Conservation (phyloP, 2,113 vertebrate species). For the Gnathonemus echidnorhynchus region DNA sequence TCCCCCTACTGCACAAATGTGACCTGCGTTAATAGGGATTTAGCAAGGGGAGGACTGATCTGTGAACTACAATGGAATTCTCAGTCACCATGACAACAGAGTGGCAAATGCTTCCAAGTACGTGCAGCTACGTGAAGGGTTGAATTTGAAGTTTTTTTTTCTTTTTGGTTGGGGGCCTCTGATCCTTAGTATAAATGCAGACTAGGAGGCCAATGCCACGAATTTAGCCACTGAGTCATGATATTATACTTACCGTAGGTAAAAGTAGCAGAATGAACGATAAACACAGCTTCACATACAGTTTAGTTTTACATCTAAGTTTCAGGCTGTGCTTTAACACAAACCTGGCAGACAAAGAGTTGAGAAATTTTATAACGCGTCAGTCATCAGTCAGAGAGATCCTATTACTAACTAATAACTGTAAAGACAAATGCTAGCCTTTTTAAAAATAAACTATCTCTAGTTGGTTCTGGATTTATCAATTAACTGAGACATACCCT, state of each 20-base stretch:
- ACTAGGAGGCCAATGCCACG: background rate
- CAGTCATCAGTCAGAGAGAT: background rate
- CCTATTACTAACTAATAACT: background rate
- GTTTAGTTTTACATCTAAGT: background rate
- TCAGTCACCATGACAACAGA: background rate
- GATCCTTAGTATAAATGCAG: background rate
- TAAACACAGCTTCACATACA: background rate
- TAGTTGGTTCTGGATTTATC: background rate
- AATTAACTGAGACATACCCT: background rate
- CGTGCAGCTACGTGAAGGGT: background rate
- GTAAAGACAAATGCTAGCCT: background rate
- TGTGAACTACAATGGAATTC: conserved; percentile 1
- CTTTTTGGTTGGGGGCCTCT: background rate
- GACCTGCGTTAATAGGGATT: background rate
- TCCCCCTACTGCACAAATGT: background rate
- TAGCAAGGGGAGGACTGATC: background rate
- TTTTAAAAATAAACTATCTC: background rate
- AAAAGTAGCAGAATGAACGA: background rate
- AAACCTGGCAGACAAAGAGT: background rate
- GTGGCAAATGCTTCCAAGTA: background rate
- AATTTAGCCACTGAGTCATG: background rate
- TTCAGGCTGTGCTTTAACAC: background rate
- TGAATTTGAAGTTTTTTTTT: background rate
- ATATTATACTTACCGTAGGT: background rate
- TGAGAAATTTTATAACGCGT: background rate